Conservation (phyloP, 2,113 vertebrate genomes). For the Macaca nemestrina region DNA sequence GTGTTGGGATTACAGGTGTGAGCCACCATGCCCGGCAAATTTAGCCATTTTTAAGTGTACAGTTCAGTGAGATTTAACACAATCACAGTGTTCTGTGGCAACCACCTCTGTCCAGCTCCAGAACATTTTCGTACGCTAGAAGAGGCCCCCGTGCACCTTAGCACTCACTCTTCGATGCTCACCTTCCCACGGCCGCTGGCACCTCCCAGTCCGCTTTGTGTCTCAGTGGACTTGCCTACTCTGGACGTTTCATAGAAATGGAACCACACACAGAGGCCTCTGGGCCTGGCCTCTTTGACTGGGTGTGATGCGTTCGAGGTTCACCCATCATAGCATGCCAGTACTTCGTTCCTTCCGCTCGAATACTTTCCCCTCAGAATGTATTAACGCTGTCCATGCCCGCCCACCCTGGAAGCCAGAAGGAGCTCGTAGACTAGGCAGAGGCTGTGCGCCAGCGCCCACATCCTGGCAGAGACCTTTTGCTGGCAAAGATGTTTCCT, state of each 20-base stretch:
- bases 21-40: too few species aligned
- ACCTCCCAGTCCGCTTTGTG: neutral
- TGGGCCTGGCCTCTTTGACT: too few species aligned
- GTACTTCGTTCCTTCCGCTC: neutral
- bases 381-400: neutral
- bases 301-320: rapidly evolving
- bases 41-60: neutral
- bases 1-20: too few species aligned
- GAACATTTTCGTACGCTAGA: neutral
- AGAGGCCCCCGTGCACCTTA: neutral
- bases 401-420: neutral
- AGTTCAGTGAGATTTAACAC: neutral
- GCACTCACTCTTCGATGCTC: rapidly evolving
- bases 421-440: neutral
- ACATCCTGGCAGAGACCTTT: neutral
- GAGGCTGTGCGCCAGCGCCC: neutral
- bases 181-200: rapidly evolving
- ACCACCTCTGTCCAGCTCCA: neutral
- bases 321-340: too few species aligned
- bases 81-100: neutral
- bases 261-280: neutral
- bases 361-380: neutral
- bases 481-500: neutral
- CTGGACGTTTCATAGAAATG: rapidly evolving
- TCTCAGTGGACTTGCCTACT: neutral